These are phyloP conservation scores for Xyrichtys novacula DNA, from an alignment of 2,797 vertebrate species.

Conservation along the genomic window DNA sequence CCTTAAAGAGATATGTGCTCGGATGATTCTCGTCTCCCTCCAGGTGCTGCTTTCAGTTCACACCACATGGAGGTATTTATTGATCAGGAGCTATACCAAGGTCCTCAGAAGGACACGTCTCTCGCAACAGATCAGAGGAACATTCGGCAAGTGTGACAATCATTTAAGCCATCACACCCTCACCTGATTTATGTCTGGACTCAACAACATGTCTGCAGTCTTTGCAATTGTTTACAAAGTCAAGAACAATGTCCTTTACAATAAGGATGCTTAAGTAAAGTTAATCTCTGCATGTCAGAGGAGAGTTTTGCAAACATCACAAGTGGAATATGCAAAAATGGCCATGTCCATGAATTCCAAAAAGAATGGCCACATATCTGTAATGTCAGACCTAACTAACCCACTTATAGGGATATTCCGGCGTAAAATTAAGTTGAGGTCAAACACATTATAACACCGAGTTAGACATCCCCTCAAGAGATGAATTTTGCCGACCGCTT, in stretches of 20 bases:
- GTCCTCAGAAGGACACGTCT: slow-evolving; percentile 64
- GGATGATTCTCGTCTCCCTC: slow-evolving; percentile 36
- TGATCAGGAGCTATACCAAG: slow-evolving; percentile 56
- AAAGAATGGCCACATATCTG: too few relatives aligned
- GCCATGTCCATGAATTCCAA: neutral
- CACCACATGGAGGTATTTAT: slow-evolving; percentile 50
- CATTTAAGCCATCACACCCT: slow-evolving; percentile 50
- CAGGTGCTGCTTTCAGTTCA: slow-evolving; percentile 23
- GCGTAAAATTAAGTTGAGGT: too few relatives aligned
- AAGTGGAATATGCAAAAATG: neutral
- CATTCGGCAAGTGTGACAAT: slow-evolving; percentile 40
- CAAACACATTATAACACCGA: too few relatives aligned
- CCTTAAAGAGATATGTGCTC: slow-evolving; percentile 48
- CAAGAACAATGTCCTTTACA: neutral
- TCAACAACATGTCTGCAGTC: slow-evolving; percentile 12
- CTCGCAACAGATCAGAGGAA: slow-evolving; percentile 36
- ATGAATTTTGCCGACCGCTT: too few relatives aligned
- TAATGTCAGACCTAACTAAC: too few relatives aligned
- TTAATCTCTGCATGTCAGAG: too few relatives aligned
- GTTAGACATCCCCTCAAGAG: too few relatives aligned
- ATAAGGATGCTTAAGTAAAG: neutral
- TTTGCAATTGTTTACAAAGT: slow-evolving; percentile 10
- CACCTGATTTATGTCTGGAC: slow-evolving; percentile 58
- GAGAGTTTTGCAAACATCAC: neutral
- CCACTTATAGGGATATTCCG: too few relatives aligned